Percentiles rank a stretch among this genome's conserved stretches.
phyloP scores from a whole-genome alignment of 1,140 invertebrate genomes.

The Apis cerana region DNA sequence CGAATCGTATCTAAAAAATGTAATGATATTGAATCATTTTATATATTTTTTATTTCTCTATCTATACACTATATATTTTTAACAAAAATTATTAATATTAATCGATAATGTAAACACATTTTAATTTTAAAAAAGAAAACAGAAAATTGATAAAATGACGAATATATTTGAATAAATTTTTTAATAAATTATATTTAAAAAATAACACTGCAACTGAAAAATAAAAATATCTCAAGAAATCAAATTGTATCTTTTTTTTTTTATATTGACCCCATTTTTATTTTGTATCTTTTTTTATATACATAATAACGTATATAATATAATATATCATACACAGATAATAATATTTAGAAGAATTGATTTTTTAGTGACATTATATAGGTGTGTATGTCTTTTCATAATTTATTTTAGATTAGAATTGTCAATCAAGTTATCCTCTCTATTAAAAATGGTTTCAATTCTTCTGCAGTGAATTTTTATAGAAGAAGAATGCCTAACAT shows the following conservation, averaged over 20 bases:
- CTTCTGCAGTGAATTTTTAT: too few species aligned
- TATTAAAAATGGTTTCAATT: too few species aligned
- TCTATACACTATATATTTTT: background rate
- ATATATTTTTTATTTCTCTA: background rate
- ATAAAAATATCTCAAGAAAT: conserved; percentile 18
- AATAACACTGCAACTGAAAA: background rate
- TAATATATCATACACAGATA: too few species aligned
- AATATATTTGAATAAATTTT: conserved; percentile 18
- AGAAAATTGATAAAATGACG: background rate
- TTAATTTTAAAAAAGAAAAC: background rate
- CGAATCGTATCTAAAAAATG: background rate
- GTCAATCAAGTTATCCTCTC: too few species aligned
- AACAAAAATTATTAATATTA: background rate
- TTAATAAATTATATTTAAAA: conserved; percentile 17
- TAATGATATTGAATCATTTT: conserved; percentile 1
- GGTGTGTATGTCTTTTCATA: too few species aligned
- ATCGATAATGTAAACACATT: background rate
- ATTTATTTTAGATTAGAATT: too few species aligned
- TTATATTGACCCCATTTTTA: too few species aligned
- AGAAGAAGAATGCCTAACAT: too few species aligned
- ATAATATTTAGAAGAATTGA: too few species aligned
- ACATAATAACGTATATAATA: too few species aligned
- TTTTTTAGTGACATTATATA: too few species aligned
- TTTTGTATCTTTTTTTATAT: background rate
- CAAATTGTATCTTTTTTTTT: background rate